phyloP scores from a whole-genome alignment of 2,888 invertebrate genomes.

The Crocallis elinguaria region DNA sequence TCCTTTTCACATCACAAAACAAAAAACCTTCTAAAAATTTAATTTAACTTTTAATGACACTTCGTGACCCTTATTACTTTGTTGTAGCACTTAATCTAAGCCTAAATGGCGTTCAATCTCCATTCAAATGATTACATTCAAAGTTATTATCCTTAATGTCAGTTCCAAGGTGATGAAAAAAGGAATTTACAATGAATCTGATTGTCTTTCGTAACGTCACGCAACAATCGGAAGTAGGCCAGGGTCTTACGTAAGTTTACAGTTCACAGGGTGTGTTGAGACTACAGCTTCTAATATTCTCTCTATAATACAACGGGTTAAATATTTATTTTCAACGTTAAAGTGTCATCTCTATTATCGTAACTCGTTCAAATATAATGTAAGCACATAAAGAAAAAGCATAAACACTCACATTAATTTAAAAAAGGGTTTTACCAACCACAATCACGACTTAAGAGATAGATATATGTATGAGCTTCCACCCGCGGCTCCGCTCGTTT shows the following conservation, averaged over 20 bases:
- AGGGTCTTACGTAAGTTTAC: slow-evolving; percentile 47
- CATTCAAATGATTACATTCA: slow-evolving; percentile 16
- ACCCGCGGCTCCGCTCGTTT: too few relatives aligned
- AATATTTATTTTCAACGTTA: too few relatives aligned
- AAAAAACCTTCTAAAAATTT: neutral
- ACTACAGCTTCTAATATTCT: neutral
- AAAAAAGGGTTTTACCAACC: too few relatives aligned
- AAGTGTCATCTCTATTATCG: too few relatives aligned
- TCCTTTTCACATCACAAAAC: neutral
- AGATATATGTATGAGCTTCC: too few relatives aligned
- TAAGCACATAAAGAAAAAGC: too few relatives aligned
- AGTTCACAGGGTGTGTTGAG: slow-evolving; percentile 42
- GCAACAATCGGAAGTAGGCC: slow-evolving; percentile 57
- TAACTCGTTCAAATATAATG: too few relatives aligned
- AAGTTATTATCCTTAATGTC: slow-evolving; percentile 27
- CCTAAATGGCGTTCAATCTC: slow-evolving; percentile 11
- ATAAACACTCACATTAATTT: too few relatives aligned
- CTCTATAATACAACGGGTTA: too few relatives aligned
- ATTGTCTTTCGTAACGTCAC: slow-evolving; percentile 53
- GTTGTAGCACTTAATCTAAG: slow-evolving; percentile 12
- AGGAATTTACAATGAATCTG: slow-evolving; percentile 46
- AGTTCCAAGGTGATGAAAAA: slow-evolving; percentile 45
- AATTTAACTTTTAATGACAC: neutral
- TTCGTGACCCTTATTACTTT: slow-evolving; percentile 9
- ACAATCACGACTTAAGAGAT: too few relatives aligned